Evolutionary conservation across 1,140 invertebrate species (phyloP).

Genomic region (Lucilia sericata): DNA sequence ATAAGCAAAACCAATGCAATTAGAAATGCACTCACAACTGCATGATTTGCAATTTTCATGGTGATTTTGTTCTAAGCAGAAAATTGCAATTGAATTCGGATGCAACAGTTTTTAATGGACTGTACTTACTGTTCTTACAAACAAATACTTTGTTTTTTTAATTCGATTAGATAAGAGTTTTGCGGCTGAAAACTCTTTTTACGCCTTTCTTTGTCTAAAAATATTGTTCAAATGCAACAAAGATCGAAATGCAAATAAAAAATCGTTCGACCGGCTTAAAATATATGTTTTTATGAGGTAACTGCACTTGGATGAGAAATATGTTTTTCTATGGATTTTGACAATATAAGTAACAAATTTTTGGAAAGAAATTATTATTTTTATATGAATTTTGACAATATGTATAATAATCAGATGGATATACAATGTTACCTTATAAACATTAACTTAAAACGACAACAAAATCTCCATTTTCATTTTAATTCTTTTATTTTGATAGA

Average conservation of each 20-base stretch:
- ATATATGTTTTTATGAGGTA: no score
- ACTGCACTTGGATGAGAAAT: no score
- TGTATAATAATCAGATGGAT: no score
- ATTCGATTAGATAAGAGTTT: slow-evolving; percentile 36
- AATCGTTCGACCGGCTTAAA: neutral
- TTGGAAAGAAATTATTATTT: no score
- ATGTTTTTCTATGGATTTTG: no score
- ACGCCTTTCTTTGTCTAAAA: neutral
- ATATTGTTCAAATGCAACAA: neutral
- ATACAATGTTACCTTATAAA: no score
- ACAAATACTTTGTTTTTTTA: neutral
- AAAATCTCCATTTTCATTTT: no score
- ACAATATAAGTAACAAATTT: no score
- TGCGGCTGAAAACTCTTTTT: neutral
- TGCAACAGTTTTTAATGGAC: neutral
- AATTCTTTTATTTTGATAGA: no score
- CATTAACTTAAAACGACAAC: no score
- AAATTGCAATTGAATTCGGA: neutral
- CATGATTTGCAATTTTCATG: slow-evolving; percentile 47
- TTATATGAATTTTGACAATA: no score
- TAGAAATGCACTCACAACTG: neutral
- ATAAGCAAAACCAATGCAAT: neutral
- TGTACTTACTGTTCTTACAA: neutral
- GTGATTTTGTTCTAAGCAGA: neutral
- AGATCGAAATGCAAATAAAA: neutral